Conservation (phyloP, 2,113 vertebrate genomes). For the Carassius auratus region DNA sequence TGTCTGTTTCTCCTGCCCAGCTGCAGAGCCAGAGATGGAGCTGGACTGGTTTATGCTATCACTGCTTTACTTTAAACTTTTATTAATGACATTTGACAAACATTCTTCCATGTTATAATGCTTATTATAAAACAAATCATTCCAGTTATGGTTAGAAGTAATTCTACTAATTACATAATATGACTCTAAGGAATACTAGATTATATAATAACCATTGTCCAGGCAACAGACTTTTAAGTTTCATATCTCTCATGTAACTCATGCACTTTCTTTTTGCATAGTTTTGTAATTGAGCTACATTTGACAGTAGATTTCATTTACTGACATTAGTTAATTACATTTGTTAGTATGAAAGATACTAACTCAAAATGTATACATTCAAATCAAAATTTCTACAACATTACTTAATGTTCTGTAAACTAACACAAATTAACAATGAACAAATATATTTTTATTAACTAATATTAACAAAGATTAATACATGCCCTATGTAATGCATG, state of each 20-base stretch:
- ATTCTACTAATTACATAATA: not conserved
- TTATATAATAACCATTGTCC: not conserved
- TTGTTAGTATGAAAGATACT: too few relatives aligned
- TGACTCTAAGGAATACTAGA: not conserved
- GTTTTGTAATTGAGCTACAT: too few relatives aligned
- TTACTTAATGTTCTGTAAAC: too few relatives aligned
- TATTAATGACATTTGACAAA: not conserved
- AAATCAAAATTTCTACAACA: too few relatives aligned
- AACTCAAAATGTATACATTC: too few relatives aligned
- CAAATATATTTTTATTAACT: too few relatives aligned
- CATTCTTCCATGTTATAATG: not conserved
- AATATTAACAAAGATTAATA: too few relatives aligned
- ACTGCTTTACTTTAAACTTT: not conserved
- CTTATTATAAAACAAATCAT: not conserved
- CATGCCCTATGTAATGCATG: too few relatives aligned
- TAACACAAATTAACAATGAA: too few relatives aligned
- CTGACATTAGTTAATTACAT: too few relatives aligned
- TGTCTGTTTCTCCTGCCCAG: constrained; percentile 35
- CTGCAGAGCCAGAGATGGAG: constrained; percentile 14
- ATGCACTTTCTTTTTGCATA: not conserved
- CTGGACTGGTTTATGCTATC: not conserved
- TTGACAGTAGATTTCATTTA: too few relatives aligned
- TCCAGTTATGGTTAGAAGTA: not conserved
- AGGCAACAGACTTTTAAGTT: not conserved
- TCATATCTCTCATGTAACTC: not conserved